Conservation (phyloP, 2,113 vertebrate genomes). For the Amblyornis subalaris region DNA sequence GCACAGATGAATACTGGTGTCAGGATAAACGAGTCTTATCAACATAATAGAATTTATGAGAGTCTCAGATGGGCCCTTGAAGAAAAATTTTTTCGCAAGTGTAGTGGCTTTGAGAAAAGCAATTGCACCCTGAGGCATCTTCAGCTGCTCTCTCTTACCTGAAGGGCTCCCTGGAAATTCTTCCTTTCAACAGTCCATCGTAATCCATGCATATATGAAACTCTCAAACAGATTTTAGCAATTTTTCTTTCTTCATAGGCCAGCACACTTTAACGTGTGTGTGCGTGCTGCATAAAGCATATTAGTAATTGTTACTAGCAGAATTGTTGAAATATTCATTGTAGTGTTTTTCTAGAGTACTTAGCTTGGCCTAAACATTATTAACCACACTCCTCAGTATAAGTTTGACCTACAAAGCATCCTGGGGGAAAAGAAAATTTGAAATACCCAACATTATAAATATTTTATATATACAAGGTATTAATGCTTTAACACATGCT, state of each 20-base stretch:
- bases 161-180: background rate
- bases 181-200: background rate
- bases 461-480: background rate
- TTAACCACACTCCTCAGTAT: background rate
- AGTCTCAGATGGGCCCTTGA: background rate
- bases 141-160: background rate
- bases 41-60: background rate
- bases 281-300: background rate
- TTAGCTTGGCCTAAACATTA: background rate
- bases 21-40: background rate
- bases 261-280: background rate
- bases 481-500: background rate
- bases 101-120: background rate
- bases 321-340: background rate
- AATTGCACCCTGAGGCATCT: background rate
- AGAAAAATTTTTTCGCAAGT: background rate
- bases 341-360: background rate
- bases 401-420: background rate
- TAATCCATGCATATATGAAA: background rate
- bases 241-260: background rate
- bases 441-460: background rate
- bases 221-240: background rate
- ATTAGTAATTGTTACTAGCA: background rate
- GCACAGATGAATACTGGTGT: background rate
- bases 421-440: background rate